Evolutionary conservation across 2,888 invertebrate genomes (phyloP).

Genomic region (Acanthacorydalis orientalis): DNA sequence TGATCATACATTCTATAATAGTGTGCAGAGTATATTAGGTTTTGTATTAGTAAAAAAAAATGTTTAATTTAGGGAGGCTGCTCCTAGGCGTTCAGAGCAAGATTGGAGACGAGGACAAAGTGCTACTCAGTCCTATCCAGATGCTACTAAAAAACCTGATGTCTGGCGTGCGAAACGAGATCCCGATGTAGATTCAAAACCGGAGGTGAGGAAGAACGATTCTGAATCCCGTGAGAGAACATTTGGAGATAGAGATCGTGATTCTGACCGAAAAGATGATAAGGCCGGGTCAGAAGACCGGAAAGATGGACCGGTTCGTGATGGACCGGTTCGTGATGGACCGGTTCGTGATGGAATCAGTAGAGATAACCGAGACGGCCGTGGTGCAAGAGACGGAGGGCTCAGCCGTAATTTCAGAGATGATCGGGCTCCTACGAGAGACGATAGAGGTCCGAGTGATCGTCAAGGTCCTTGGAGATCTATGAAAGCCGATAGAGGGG

Average conservation of each 20-base stretch:
- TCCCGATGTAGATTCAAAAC: conserved; percentile 4
- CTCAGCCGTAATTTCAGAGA: conserved; percentile 7
- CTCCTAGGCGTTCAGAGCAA: not conserved
- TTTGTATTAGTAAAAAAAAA: too few species aligned
- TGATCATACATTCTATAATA: too few species aligned
- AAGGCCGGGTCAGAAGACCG: not conserved
- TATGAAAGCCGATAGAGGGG: conserved; percentile 1
- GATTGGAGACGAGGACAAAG: conserved; percentile 6
- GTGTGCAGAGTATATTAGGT: not conserved
- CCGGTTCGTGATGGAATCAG: not conserved
- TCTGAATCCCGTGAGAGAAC: conserved; percentile 8
- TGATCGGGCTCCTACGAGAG: conserved; percentile 5
- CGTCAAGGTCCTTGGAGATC: conserved; percentile 6
- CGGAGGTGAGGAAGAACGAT: not conserved
- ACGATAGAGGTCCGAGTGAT: conserved; percentile 8
- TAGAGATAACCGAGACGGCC: not conserved
- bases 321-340: not conserved
- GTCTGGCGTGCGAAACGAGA: conserved; percentile 15
- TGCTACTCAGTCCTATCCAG: conserved; percentile 1
- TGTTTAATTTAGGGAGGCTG: too few species aligned
- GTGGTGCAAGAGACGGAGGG: conserved; percentile 5
- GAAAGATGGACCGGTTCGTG: not conserved
- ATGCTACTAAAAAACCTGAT: conserved; percentile 15
- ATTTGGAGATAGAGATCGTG: conserved; percentile 6
- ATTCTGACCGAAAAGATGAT: not conserved